Evolutionary conservation across 2,797 vertebrate genomes (phyloP).

Genomic region (Aeoliscus strigatus): DNA sequence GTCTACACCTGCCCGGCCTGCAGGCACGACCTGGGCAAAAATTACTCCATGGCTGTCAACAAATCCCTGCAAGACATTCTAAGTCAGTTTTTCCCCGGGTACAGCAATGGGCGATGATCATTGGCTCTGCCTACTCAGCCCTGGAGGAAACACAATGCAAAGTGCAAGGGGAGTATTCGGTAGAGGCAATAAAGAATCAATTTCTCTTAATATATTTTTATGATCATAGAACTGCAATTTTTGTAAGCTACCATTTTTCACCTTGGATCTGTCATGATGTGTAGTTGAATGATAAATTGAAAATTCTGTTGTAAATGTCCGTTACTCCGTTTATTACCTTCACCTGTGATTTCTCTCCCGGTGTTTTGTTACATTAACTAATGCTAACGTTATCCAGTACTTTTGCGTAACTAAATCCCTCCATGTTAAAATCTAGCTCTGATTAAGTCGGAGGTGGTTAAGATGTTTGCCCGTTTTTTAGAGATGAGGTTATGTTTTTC

Average conservation of each 20-base stretch:
- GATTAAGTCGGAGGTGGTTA: conserved; percentile 8
- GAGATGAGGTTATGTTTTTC: too few species aligned
- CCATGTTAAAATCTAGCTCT: conserved; percentile 24
- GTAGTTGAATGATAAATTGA: conserved; percentile 43
- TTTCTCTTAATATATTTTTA: conserved; percentile 78
- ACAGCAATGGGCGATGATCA: conserved; percentile 90
- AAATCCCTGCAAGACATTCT: conserved; percentile 85
- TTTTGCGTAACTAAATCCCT: conserved; percentile 30
- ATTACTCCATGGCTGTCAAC: conserved; percentile 84
- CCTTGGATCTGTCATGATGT: conserved; percentile 37
- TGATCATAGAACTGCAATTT: conserved; percentile 60
- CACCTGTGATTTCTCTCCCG: conserved; percentile 13
- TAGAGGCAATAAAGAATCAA: conserved; percentile 68
- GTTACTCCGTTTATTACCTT: conserved; percentile 36
- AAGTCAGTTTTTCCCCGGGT: conserved; percentile 92
- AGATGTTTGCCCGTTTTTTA: conserved; percentile 14
- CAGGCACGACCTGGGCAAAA: conserved; percentile 86
- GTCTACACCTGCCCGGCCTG: conserved; percentile 96
- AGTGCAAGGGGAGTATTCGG: conserved; percentile 66
- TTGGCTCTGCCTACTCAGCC: conserved; percentile 24
- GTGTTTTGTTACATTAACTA: conserved; percentile 40
- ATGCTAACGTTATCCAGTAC: conserved; percentile 31
- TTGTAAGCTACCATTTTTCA: conserved; percentile 51
- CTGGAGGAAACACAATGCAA: conserved; percentile 43
- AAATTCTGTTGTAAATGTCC: conserved; percentile 32